Base-by-base conservation (phyloP, 2,888 invertebrate species). In the Galerucella nymphaeae region DNA sequence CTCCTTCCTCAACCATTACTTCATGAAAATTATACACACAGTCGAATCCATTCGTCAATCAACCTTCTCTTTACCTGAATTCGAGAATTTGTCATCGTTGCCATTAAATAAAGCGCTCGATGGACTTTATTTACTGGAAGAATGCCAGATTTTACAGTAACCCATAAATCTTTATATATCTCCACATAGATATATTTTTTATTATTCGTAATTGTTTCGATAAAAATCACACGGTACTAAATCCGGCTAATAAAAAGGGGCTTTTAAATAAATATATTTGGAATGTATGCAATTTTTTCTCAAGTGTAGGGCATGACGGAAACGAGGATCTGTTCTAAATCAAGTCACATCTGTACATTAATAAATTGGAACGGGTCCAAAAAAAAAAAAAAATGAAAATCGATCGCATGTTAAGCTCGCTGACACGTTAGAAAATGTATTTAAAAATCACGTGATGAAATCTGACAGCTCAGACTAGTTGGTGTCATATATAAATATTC, bases 61-160 rank as follows among this genome's bases (percentile, higher is more conserved):
- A 66, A 65, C 66, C 67, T 70, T 77, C 76, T 74, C 72, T 74
- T 72, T 71, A 68, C 77, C 72, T 72, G 63, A 59, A 72, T 76
- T 75, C 72, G 73, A 73, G 73, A 78, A 77, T 77, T 75, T 75
- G 75, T 76, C 78, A 70, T 55, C 71, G 66, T 61, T 67, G 66
- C 66, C 73, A 77, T 76, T 76, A 76, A 48, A 50, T 70, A 59
- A 68, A 50, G 59, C 73, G 72, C 65, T 48, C 59, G 59, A 38
- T n/a, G 8, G 38, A 16, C 1, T 16, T 20, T 57, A 57, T 20
- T 57, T 20, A 3, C 13, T 57, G 55, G 55, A 57, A 57, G 1
- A 1, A 9, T 10, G 55, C 55, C 55, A 57, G 14, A 20, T 11
- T 23, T 57, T 57, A 10, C 5, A 14, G 23, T 59, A 38, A 41